These are phyloP conservation scores for Brachyptera risi DNA, from an alignment of 2,888 invertebrate genomes.

Conservation along the genomic window DNA sequence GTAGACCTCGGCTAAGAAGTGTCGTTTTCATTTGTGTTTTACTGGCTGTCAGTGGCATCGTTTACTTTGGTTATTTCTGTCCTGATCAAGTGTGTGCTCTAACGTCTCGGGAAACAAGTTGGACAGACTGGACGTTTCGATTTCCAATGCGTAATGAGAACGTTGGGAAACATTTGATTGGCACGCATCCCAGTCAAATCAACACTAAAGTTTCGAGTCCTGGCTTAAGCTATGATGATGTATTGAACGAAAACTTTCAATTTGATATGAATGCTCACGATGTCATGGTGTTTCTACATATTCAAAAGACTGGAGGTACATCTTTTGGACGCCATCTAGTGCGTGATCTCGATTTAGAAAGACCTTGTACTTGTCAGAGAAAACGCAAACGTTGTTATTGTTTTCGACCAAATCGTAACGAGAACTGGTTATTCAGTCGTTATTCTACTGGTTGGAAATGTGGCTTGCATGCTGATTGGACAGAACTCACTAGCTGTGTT, in stretches of 20 bases:
- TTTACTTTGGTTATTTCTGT: constrained; percentile 86
- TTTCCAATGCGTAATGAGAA: too few species aligned
- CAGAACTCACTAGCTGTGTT: constrained; percentile 90
- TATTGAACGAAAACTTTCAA: constrained; percentile 79
- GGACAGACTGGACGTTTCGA: constrained; percentile 39
- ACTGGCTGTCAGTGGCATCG: constrained; percentile 78
- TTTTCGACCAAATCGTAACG: constrained; percentile 86
- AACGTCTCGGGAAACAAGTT: constrained; percentile 35
- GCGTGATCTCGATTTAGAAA: constrained; percentile 85
- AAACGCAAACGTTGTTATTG: constrained; percentile 87
- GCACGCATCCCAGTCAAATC: constrained; percentile 36
- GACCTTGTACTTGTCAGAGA: constrained; percentile 90
- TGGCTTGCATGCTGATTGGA: constrained; percentile 97
- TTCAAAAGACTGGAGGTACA: constrained; percentile 99
- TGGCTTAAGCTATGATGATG: constrained; percentile 79
- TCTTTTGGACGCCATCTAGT: constrained; percentile 93
- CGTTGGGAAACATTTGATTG: constrained; percentile 50
- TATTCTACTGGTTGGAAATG: constrained; percentile 98
- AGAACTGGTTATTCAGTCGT: constrained; percentile 96
- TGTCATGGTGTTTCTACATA: constrained; percentile 96
- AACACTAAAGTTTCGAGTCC: constrained; percentile 40
- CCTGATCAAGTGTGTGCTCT: constrained; percentile 69
- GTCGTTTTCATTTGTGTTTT: constrained; percentile 75
- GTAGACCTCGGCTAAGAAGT: constrained; percentile 56
- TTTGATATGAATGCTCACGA: constrained; percentile 91